Evolutionary conservation across 2,113 vertebrate species (phyloP), one percentile per base, ranked within the genome.

Genomic region (Phodopus roborovskii): DNA sequence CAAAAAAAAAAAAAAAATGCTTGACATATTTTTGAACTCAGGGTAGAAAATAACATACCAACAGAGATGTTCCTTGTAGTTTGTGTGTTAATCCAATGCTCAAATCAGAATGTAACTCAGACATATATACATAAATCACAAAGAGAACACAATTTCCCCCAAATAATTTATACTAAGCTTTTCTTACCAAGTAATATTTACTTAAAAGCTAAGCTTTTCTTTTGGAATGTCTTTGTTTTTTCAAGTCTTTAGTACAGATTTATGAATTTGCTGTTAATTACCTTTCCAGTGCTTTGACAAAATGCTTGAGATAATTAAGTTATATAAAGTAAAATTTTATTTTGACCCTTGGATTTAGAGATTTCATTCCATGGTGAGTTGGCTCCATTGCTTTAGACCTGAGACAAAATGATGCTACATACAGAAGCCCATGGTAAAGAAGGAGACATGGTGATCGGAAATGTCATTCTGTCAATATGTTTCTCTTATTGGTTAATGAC

Each of bases 11-110:
- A 33, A 24, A 92, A 88, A 88, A 94, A n/a, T 17, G 22, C 30
- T 28, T 96, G 93, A 68, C 78, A 70, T 87, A 60, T 91, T 91
- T 94, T 91, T 96, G 60, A 96, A 87, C 30, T 28, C 48, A 81
- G 58, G 4, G 19, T 88, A 73, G 7, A 83, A 79, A 36, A 82
- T 30, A 94, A 75, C 28, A 83, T 42, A 86, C 36, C 78, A 83
- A 42, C 48, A 70, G n/a, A 39, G 12, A 74, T 70, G 53, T 88
- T 53, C 36, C n/a, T 71, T 36, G 70, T 28, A 81, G 4, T 68
- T 74, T 58, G 13, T 64, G 45, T 48, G 7, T 39, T 12, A 81
- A 15, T 79, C 92, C 26, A 62, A 11, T 85, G 50, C 20, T 97
- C 16, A 81, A 83, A 74, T 93, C 26, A 66, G 28, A 92, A 62